These are phyloP conservation scores for Macroglossus sobrinus DNA, from an alignment of 2,113 vertebrate species.

Conservation along the genomic window DNA sequence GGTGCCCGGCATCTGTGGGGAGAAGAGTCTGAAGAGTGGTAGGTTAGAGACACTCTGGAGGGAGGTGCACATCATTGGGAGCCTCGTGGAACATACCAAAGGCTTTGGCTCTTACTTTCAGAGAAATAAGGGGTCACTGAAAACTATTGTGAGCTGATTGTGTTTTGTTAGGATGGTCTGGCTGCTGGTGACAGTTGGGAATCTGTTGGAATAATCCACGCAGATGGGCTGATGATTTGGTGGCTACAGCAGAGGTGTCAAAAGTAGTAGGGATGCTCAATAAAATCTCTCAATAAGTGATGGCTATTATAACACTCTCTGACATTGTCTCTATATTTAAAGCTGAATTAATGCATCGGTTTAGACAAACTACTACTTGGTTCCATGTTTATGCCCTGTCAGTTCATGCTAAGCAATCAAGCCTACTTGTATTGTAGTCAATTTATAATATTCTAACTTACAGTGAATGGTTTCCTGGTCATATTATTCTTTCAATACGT, in stretches of 20 bases:
- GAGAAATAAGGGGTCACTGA: not conserved
- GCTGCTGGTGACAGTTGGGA: not conserved
- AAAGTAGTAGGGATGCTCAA: not conserved
- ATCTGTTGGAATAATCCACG: not conserved
- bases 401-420: not conserved
- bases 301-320: not conserved
- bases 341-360: not conserved
- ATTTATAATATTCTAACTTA: not conserved
- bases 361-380: not conserved
- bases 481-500: not conserved
- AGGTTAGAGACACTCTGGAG: not conserved
- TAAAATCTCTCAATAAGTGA: not conserved
- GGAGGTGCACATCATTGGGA: not conserved
- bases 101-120: not conserved
- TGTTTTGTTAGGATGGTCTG: not conserved
- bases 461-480: not conserved
- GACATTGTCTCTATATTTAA: not conserved
- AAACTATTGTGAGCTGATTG: not conserved
- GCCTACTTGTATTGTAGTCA: not conserved
- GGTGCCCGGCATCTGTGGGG: too few relatives aligned
- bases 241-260: not conserved
- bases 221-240: not conserved
- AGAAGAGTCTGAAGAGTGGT: rapidly evolving
- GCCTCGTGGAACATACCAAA: not conserved
- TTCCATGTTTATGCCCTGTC: not conserved